Percentiles rank a stretch among this genome's conserved stretches.
These are phyloP conservation scores for Alaudala cheleensis DNA, from an alignment of 2,113 vertebrate species.

Conservation along the genomic window DNA sequence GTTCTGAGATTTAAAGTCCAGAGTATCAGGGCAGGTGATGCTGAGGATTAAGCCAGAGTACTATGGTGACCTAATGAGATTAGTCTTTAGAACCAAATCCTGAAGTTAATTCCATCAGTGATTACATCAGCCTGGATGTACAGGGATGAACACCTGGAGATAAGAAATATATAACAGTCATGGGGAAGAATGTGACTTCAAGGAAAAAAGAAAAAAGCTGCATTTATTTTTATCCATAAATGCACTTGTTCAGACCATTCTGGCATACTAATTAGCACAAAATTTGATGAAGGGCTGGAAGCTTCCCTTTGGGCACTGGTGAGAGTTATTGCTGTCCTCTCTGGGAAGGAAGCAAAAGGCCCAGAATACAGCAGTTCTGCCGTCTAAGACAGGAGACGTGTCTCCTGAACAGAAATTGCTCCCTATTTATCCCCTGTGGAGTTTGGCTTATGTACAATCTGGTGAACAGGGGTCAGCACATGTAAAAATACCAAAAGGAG, in stretches of 20 bases:
- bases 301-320: background rate
- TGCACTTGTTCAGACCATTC: background rate
- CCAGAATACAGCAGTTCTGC: background rate
- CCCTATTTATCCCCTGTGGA: background rate
- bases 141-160: background rate
- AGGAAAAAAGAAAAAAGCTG: background rate
- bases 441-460: background rate
- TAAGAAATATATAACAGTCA: background rate
- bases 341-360: background rate
- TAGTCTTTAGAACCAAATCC: slow-evolving; percentile 17
- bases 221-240: background rate
- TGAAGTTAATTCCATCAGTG: background rate
- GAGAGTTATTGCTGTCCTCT: background rate
- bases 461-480: background rate
- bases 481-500: background rate
- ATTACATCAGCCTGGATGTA: background rate
- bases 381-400: background rate
- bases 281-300: background rate
- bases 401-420: background rate
- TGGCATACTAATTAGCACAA: background rate
- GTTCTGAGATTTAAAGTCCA: background rate
- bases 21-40: background rate
- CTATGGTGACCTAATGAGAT: slow-evolving; percentile 30
- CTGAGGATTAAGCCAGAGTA: background rate
- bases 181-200: background rate